Conservation (phyloP, 2,888 invertebrate genomes). For the Cephus runcator region DNA sequence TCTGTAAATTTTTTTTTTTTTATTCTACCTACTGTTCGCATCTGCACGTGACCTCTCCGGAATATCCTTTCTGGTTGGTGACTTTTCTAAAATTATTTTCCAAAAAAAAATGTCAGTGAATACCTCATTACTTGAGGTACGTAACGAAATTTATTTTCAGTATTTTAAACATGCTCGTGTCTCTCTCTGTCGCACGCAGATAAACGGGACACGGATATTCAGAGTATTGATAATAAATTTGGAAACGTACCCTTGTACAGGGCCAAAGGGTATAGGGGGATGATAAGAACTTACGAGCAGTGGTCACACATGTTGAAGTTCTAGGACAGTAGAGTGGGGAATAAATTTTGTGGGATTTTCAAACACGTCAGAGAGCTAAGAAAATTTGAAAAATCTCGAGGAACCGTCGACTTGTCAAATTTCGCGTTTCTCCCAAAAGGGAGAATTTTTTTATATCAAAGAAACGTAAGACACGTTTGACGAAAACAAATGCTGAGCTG, state of each 20-base stretch:
- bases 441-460: neutral
- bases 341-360: neutral
- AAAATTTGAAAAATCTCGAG: neutral
- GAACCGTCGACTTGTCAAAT: neutral
- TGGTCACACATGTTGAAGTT: constrained; percentile 47
- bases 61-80: constrained; percentile 47
- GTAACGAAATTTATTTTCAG: too few relatives aligned
- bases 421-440: neutral
- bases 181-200: too few relatives aligned
- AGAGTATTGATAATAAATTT: too few relatives aligned
- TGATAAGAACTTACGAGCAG: constrained; percentile 44
- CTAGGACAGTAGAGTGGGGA: neutral
- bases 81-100: constrained; percentile 40
- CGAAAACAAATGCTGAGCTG: constrained; percentile 18
- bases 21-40: constrained; percentile 33
- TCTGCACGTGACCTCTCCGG: constrained; percentile 53
- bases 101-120: neutral
- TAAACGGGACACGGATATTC: too few relatives aligned
- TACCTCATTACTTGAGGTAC: too few relatives aligned
- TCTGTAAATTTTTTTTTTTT: neutral
- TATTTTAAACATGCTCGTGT: too few relatives aligned
- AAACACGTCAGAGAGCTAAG: neutral
- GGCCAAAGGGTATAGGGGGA: neutral
- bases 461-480: neutral
- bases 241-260: too few relatives aligned